Conservation (phyloP, 1,140 invertebrate genomes). For the Danaus melanippus region DNA sequence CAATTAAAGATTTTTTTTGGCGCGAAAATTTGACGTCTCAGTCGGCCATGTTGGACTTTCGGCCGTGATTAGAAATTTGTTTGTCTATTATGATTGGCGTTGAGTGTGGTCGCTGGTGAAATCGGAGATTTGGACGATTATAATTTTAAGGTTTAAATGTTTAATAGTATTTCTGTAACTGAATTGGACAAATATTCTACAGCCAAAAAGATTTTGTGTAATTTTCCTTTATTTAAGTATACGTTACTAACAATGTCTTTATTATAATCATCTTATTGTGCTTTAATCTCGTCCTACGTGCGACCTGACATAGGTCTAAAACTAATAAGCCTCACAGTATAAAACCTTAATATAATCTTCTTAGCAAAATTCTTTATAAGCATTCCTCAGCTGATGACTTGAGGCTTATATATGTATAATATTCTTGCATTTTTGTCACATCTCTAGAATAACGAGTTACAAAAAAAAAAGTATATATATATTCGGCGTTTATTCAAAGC, state of each 20-base stretch:
- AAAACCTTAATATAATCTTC: no score
- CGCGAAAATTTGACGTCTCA: no score
- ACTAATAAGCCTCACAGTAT: slow-evolving; percentile 8
- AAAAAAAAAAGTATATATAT: slow-evolving; percentile 23
- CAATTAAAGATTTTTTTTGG: not conserved
- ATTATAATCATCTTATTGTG: no score
- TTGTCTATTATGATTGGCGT: not conserved
- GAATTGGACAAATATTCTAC: not conserved
- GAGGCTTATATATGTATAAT: no score
- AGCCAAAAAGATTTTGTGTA: no score
- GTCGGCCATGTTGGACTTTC: no score
- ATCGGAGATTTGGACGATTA: slow-evolving; percentile 7
- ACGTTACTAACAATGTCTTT: no score
- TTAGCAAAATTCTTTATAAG: slow-evolving; percentile 18
- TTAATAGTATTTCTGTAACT: not conserved
- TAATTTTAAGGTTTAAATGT: slow-evolving; percentile 6
- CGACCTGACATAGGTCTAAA: slow-evolving; percentile 38
- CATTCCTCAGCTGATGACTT: slow-evolving; percentile 6
- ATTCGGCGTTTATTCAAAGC: slow-evolving; percentile 52
- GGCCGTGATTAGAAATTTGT: no score
- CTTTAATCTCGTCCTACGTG: slow-evolving; percentile 26
- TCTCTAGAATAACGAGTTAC: slow-evolving; percentile 31
- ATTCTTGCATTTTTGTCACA: no score
- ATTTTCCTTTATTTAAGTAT: no score
- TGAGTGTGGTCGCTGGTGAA: slow-evolving; percentile 12